Evolutionary conservation across 2,888 invertebrate genomes (phyloP), one percentile per base, ranked within the genome.

Genomic region (Acronicta leporina): DNA sequence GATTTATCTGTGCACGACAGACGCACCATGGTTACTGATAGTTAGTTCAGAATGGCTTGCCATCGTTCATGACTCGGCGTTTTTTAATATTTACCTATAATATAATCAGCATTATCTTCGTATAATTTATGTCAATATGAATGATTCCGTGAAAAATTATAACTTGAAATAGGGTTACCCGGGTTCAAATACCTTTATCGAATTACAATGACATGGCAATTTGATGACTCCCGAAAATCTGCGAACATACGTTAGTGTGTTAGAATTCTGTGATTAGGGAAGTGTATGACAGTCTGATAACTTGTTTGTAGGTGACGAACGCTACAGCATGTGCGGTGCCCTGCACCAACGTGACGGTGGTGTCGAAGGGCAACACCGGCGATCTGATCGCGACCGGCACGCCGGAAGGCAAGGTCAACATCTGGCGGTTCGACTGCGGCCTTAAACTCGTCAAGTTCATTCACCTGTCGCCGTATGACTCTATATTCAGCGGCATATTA

Each of bases 361-460:
- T 96, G n/a, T 96, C 96, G 1, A 95, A 95, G 63, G 96, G 96
- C 68, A 95, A 96, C 78, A 94, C 95, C 1, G 95, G 95, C 0
- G 95, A 95, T 61, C 90, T 95, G 77, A 87, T 95, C 75, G 95
- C 96, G 79, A 92, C 96, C 55, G 90, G 96, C 52, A 95, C 96
- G 10, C 74, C 84, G 0, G 95, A 96, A 6, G 96, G 96, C 33
- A 95, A 96, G 60, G 96, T 98, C 71, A 97, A 96, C 69, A 95
- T 99, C 35, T 98, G 98, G 97, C 97, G 97, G 86, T 96, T 98
- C 63, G 96, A 96, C 68, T 96, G 97, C 58, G 97, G 97, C 79
- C 94, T 98, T 47, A 97, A 97, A 79, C 91, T 96, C 59, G 95
- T 95, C 80, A 96, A 96, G 83, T 95, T 95, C 73, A 95, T 96